Evolutionary conservation across 2,113 vertebrate genomes (phyloP).

Genomic region (Galeopterus variegatus): DNA sequence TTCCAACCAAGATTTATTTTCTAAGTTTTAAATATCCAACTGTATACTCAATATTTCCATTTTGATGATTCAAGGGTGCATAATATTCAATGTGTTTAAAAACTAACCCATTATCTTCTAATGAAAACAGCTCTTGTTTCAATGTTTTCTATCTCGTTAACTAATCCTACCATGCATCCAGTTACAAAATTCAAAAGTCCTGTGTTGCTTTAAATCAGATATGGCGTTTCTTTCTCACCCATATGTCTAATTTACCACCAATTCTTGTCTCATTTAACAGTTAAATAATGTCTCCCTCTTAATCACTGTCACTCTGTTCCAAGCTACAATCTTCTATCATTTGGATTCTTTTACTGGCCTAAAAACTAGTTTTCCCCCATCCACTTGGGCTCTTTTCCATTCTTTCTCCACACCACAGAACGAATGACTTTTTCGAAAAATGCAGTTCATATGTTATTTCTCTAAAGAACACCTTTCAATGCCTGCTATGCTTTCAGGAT

Average conservation of each 20-base stretch:
- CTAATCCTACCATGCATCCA: neutral
- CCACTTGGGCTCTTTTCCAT: neutral
- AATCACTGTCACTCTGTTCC: neutral
- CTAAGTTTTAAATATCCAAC: neutral
- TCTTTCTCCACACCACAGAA: neutral
- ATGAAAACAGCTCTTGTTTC: neutral
- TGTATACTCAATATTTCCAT: neutral
- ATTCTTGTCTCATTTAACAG: neutral
- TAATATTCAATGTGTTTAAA: neutral
- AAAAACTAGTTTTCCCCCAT: neutral
- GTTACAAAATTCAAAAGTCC: neutral
- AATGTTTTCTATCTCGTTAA: neutral
- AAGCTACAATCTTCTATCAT: neutral
- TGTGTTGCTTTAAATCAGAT: neutral
- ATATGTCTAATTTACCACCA: neutral
- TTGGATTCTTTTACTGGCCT: neutral
- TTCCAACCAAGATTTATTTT: conserved; percentile 27
- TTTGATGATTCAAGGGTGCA: neutral
- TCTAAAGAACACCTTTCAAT: neutral
- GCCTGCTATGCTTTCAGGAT: neutral
- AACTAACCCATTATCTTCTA: neutral
- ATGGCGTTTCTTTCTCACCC: neutral
- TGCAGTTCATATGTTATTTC: neutral
- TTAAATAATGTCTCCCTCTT: neutral
- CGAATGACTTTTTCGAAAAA: neutral